Base-by-base conservation (phyloP, 1,140 invertebrate species). In the Bombus balteatus region DNA sequence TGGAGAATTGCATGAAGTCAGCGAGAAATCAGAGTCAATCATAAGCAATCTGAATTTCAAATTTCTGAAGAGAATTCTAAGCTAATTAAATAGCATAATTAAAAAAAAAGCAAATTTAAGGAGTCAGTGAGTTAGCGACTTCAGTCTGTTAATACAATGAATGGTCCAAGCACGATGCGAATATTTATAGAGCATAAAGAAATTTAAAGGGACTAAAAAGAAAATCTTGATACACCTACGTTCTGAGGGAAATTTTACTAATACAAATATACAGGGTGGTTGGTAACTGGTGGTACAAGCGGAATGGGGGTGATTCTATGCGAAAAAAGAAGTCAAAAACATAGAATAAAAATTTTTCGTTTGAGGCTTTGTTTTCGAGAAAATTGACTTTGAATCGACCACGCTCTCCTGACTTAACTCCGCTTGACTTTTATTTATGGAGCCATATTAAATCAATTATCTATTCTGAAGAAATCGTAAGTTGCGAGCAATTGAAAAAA, bases 81-180 rank as follows among this genome's bases (percentile, higher is more conserved):
- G 37, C 43, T 75, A 47, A 62, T 83, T 77, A 83, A 77, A 65
- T 39, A 28, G 47, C 34, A 28, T 76, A 68, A 34, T 41, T 83
- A 22, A n/a, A 32, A n/a, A 62, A 28, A n/a, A 28, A 8, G 15
- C 18, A 28, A 75, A 43, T 62, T 81, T 53, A 65, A 59, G 65
- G 9, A 5, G 25, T 39, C 18, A 22, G 32, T 32, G 28, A 41
- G 9, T 18, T 37, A 8, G 47, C 25, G 10, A 22, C 22, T 77
- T 71, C 28, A 32, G 34, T 59, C 62, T 34, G 53, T 25, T 57
- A 76, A 76, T 59, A 57, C 57, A n/a, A 15, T 8, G 34, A 25
- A 62, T n/a, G 53, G 5, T 76, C 28, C 8, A 76, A 59, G 3
- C 43, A 22, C 12, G 15, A 10, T 25, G 28, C 34, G 5, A 76